Base-by-base conservation (phyloP, 2,113 vertebrate genomes). In the Sardina pilchardus region DNA sequence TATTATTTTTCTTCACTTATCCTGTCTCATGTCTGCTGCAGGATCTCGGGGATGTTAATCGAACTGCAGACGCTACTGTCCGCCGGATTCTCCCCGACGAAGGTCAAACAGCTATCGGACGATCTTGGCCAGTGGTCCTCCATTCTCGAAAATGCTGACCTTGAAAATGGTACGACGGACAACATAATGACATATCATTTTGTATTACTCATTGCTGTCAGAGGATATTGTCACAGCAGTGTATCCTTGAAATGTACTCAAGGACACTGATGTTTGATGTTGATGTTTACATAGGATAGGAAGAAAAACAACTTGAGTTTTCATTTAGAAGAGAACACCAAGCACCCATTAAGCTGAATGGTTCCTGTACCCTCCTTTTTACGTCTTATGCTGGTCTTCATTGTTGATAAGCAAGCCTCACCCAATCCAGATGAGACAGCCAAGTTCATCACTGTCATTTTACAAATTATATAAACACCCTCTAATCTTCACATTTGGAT, bases 31-130 rank as follows among this genome's bases (percentile, higher is more conserved):
- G 45, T 82, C n/a, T 71, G 24, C 3, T 81, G 75, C 75, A 96
- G 95, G 89, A 85, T 95, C 81, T 45, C 95, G 1, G 89, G 91
- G 63, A 44, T 93, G 26, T 86, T 96, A 84, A 91, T 92, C 3
- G 94, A 95, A 87, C 85, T 96, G 9, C 95, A 95, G 53, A 88
- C 80, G 8, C 67, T 93, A 7, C 30, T 96, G 85, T 81, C 89
- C 39, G 88, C 94, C 85, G 50, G 87, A 59, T 88, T 92, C 0
- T 21, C 92, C 83, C 81, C 95, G 86, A 87, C 85, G 82, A 92
- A 90, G 1, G 56, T 88, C 0, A 85, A 86, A 88, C 30, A 87
- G 34, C 88, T 96, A 21, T 91, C 90, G 2, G 88, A 90, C 6
- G 93, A 94, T 84, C 3, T 94, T 5, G 56, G 92, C 71, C 90